phyloP scores from a whole-genome alignment of 2,888 invertebrate genomes.

The Dicycla oo region DNA sequence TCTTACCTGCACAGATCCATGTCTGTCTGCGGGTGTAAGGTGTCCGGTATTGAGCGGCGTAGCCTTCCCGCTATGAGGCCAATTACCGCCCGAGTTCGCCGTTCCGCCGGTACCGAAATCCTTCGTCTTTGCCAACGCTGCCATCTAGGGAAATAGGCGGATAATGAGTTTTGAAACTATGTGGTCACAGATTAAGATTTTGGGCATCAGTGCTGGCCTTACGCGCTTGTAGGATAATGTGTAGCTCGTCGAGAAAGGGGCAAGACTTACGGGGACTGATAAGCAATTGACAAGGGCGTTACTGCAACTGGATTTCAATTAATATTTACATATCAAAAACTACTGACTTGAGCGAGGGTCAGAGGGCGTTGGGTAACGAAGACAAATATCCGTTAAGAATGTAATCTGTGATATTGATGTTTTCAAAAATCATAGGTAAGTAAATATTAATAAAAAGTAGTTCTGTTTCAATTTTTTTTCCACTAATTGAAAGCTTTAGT shows the following conservation, averaged over 20 bases:
- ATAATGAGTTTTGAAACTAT: conserved; percentile 19
- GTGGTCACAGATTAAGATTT: not conserved
- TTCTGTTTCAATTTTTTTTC: not conserved
- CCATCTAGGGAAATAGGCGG: conserved; percentile 69
- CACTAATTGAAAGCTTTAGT: not conserved
- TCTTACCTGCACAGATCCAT: conserved; percentile 98
- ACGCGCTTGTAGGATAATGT: not conserved
- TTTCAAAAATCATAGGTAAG: not conserved
- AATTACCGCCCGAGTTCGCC: conserved; percentile 93
- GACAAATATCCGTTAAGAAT: conserved; percentile 12
- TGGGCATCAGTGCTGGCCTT: not conserved
- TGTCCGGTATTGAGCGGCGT: conserved; percentile 95
- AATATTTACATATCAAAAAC: not conserved
- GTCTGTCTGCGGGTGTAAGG: conserved; percentile 98
- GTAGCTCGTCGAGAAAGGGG: not conserved
- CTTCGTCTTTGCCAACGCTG: conserved; percentile 77
- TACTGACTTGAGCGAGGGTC: not conserved
- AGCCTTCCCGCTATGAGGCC: conserved; percentile 95
- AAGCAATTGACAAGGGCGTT: not conserved
- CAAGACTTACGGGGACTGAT: not conserved
- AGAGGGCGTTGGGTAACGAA: not conserved
- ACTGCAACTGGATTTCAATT: not conserved
- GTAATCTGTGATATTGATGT: not conserved
- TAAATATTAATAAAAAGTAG: not conserved
- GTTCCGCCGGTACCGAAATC: conserved; percentile 89